Evolutionary conservation across 2,888 invertebrate genomes (phyloP), one percentile per base, ranked within the genome.

Genomic region (Drosophila diplacantha): DNA sequence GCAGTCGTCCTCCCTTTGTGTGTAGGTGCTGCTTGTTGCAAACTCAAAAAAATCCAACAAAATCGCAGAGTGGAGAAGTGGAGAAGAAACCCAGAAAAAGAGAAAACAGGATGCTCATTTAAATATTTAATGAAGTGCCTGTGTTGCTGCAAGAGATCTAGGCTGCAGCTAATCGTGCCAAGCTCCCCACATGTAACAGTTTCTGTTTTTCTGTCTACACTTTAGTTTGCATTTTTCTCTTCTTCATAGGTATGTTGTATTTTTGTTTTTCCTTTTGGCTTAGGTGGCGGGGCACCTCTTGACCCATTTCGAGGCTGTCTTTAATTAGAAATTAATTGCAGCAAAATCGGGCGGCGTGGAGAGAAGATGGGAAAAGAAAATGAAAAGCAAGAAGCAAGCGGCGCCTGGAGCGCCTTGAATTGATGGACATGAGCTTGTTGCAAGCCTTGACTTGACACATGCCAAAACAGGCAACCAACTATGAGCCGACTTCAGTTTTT

Each of bases 251-350:
- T 29, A 44, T 50, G 29, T 66, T 66, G 65, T 59, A 16, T 14
- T 26, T 47, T 53, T n/a, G n/a, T 18, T 12, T 29, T 24, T 9
- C 26, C 34, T 41, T 20, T 53, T 35, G 43, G 43, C 26, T 64
- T 49, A 12, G 39, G 43, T 22, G 29, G 37, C 43, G 26, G 20
- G 35, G 47, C 73, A 70, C 63, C 67, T 57, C 73, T 83, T 80
- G 80, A 80, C 80, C 80, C 73, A 80, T 81, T 71, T 83, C 51
- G 55, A 69, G 79, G 77, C 83, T 75, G 86, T 86, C 85, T 86
- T 86, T 85, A 86, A 86, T 85, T 85, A 86, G 85, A 85, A 86
- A 86, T 86, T 85, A 85, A 85, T 86, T 85, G 82, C 83, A 75
- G 57, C 56, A 54, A 55, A 65, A 70, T 63, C 52, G 49, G 60